phyloP scores from a whole-genome alignment of 2,888 invertebrate genomes.

The Phanerotoma sp. region DNA sequence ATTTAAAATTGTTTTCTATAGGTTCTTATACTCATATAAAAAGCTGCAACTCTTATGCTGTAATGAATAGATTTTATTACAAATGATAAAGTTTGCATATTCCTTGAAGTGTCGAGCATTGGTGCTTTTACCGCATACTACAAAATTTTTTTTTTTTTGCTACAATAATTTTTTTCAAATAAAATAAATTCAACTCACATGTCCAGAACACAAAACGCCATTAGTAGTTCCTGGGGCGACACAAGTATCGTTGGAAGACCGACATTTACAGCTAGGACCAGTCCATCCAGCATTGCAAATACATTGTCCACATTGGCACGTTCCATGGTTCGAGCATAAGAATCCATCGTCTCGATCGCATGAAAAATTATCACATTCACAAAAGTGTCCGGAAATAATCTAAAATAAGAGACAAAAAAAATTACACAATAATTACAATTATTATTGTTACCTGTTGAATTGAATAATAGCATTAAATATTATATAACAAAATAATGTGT shows the following conservation, averaged over 20 bases:
- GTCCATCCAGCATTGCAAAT: constrained; percentile 78
- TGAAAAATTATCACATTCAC: constrained; percentile 95
- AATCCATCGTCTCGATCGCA: constrained; percentile 83
- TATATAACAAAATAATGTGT: not conserved
- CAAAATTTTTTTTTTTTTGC: no score
- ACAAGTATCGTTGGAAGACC: constrained; percentile 74
- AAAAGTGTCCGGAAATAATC: constrained; percentile 58
- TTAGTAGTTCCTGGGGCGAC: constrained; percentile 63
- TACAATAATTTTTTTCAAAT: no score
- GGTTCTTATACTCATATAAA: no score
- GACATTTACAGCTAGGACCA: constrained; percentile 83
- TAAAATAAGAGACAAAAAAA: constrained; percentile 29
- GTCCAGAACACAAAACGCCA: constrained; percentile 51
- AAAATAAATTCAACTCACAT: constrained; percentile 42
- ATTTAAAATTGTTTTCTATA: no score
- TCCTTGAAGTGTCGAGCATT: constrained; percentile 5
- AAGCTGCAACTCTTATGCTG: no score
- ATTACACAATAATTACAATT: not conserved
- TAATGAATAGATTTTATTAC: no score
- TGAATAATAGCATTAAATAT: not conserved
- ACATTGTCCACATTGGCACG: constrained; percentile 88
- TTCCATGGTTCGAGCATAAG: constrained; percentile 82
- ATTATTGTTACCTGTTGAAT: constrained; percentile 1
- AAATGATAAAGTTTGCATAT: constrained; percentile 37
- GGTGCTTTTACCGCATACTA: no score